Evolutionary conservation across 2,113 vertebrate genomes (phyloP).

Genomic region (Hymenochirus boettgeri): DNA sequence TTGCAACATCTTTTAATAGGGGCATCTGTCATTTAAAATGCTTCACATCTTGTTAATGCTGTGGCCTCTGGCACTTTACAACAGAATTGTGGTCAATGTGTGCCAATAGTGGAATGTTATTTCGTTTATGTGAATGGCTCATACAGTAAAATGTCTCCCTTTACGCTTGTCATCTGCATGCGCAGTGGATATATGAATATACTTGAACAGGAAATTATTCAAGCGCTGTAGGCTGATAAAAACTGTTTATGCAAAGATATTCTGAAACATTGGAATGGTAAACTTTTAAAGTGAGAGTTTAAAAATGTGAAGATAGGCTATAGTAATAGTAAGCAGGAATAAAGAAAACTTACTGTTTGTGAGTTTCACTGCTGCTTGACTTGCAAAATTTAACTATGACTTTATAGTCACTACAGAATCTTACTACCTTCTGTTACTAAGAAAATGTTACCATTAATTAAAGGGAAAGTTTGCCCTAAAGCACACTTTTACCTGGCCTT

Average conservation of each 20-base stretch:
- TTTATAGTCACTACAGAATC: too few species aligned
- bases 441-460: too few species aligned
- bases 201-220: neutral
- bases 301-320: too few species aligned
- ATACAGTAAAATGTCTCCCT: conserved; percentile 9
- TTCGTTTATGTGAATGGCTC: conserved; percentile 19
- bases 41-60: conserved; percentile 38
- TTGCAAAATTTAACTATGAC: too few species aligned
- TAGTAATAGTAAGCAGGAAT: too few species aligned
- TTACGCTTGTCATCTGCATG: neutral
- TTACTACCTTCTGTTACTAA: too few species aligned
- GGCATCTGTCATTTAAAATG: conserved; percentile 38
- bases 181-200: conserved; percentile 36
- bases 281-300: neutral
- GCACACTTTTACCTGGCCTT: too few species aligned
- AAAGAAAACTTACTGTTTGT: too few species aligned
- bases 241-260: neutral
- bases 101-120: conserved; percentile 14
- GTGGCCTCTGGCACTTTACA: conserved; percentile 31
- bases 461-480: too few species aligned
- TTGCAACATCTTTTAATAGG: conserved; percentile 35
- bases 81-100: conserved; percentile 14
- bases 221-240: neutral
- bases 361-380: too few species aligned
- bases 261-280: neutral